Evolutionary conservation across 2,888 invertebrate genomes (phyloP).

Genomic region (Rhagonycha fulva): DNA sequence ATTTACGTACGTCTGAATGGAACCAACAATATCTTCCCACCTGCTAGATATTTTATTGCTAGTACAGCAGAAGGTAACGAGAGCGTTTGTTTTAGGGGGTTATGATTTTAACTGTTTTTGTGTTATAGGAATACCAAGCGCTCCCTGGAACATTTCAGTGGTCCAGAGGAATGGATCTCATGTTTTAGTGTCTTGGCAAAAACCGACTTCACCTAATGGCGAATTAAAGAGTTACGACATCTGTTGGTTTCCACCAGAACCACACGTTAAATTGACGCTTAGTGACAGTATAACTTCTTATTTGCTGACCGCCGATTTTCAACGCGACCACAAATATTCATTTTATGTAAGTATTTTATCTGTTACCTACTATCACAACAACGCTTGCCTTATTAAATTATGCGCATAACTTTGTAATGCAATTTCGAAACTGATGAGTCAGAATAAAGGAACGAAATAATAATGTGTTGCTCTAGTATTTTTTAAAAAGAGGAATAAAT

Average conservation of each 20-base stretch:
- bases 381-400: too few species aligned
- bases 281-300: constrained; percentile 57
- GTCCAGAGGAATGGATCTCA: constrained; percentile 66
- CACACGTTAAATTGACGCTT: constrained; percentile 58
- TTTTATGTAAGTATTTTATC: constrained; percentile 66
- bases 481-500: too few species aligned
- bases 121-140: constrained; percentile 62
- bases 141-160: constrained; percentile 69
- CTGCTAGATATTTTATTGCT: constrained; percentile 64
- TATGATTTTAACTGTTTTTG: neutral
- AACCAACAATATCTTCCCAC: constrained; percentile 62
- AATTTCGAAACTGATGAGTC: neutral
- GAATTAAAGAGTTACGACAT: constrained; percentile 65
- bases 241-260: constrained; percentile 67
- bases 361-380: too few species aligned
- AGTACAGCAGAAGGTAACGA: constrained; percentile 68
- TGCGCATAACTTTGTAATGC: too few species aligned
- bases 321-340: constrained; percentile 65
- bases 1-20: constrained; percentile 70
- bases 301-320: constrained; percentile 60
- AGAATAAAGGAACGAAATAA: too few species aligned
- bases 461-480: too few species aligned
- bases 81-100: neutral
- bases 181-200: constrained; percentile 72
- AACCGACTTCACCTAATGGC: constrained; percentile 68